Evolutionary conservation across 2,113 vertebrate species (phyloP).

Genomic region (Tylochromis polylepis): DNA sequence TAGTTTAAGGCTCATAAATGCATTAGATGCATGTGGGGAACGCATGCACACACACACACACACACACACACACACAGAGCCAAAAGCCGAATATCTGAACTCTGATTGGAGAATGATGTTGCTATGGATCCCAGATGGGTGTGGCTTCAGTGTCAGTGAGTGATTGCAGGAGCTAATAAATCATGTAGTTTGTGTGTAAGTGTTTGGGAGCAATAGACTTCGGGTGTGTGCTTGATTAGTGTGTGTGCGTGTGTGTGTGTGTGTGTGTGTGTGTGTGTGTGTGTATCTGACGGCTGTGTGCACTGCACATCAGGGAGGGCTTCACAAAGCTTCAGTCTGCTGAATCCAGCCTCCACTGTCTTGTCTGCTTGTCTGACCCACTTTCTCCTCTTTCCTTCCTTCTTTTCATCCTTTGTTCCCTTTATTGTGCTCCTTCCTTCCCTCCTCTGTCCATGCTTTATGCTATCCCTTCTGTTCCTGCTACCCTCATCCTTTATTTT

Average conservation of each 20-base stretch:
- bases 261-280: background rate
- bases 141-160: conserved; percentile 19
- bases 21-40: background rate
- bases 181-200: conserved; percentile 48
- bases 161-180: conserved; percentile 56
- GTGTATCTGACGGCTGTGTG: background rate
- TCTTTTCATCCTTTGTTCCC: background rate
- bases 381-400: conserved; percentile 36
- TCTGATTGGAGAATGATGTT: conserved; percentile 45
- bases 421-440: background rate
- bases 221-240: background rate
- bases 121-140: conserved; percentile 48
- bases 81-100: conserved; percentile 16
- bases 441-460: background rate
- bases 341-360: conserved; percentile 43
- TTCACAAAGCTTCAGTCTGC: conserved; percentile 39
- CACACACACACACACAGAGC: background rate
- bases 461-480: background rate
- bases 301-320: conserved; percentile 21
- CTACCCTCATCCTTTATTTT: background rate
- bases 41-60: background rate
- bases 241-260: background rate
- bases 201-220: conserved; percentile 12
- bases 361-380: conserved; percentile 60
- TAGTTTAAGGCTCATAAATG: background rate